Conservation (phyloP, 53 echinoderm and acorn worm species). For the Holothuria scabra region DNA sequence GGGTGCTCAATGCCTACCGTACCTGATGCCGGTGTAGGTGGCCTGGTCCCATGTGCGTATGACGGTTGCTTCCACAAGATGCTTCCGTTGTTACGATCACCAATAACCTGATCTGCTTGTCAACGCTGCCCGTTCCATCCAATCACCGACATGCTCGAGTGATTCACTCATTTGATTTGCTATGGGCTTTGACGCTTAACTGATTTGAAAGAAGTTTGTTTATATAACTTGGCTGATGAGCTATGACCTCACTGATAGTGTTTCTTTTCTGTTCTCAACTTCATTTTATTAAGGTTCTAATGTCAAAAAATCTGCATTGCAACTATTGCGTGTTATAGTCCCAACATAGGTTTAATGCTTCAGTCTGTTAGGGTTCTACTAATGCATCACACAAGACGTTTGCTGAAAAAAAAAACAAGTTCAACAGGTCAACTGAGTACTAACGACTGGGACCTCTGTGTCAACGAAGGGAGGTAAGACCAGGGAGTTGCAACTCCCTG, state of each 20-base stretch:
- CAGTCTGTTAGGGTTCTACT: not conserved
- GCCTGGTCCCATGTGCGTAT: too few relatives aligned
- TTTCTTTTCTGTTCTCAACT: constrained; percentile 16
- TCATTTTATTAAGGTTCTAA: not conserved
- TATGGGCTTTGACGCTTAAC: constrained; percentile 5
- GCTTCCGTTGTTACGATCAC: too few relatives aligned
- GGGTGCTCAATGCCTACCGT: too few relatives aligned
- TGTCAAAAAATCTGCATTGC: not conserved
- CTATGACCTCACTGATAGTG: too few relatives aligned
- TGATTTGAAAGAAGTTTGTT: too few relatives aligned
- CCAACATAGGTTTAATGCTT: not conserved
- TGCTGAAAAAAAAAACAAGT: not conserved
- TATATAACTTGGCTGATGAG: too few relatives aligned
- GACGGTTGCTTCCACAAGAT: too few relatives aligned
- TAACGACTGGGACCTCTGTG: too few relatives aligned
- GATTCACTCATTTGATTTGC: not conserved
- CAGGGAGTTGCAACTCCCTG: not conserved
- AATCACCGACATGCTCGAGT: constrained; percentile 18
- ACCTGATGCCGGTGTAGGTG: too few relatives aligned
- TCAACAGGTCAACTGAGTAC: too few relatives aligned
- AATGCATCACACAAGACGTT: constrained; percentile 15
- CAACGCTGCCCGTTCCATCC: constrained; percentile 14
- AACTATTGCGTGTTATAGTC: constrained; percentile 6
- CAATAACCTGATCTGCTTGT: too few relatives aligned
- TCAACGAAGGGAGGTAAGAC: not conserved